These are phyloP conservation scores for Lacerta agilis DNA, from an alignment of 2,797 vertebrate species.

Conservation along the genomic window DNA sequence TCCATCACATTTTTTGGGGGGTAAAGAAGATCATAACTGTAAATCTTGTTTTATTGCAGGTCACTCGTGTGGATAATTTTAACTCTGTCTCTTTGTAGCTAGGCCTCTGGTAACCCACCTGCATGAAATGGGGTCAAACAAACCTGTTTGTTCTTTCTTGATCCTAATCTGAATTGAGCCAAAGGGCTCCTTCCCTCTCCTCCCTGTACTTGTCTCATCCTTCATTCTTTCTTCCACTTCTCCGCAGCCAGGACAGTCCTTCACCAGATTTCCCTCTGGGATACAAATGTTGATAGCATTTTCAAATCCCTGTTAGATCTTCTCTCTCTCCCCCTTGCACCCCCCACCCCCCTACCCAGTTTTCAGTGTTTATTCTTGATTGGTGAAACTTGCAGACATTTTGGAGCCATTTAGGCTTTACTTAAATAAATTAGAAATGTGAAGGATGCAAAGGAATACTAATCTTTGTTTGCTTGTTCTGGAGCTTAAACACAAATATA, in stretches of 20 bases:
- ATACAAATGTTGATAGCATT: conserved; percentile 62
- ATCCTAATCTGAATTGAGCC: conserved; percentile 75
- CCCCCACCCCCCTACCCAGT: conserved; percentile 11
- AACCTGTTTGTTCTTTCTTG: conserved; percentile 72
- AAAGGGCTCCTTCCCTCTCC: conserved; percentile 36
- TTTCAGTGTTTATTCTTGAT: conserved; percentile 52
- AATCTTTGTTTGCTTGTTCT: conserved; percentile 29
- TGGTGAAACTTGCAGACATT: conserved; percentile 55
- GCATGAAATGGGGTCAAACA: conserved; percentile 32
- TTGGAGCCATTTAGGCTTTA: conserved; percentile 50
- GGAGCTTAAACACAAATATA: background rate
- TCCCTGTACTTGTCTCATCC: conserved; percentile 31
- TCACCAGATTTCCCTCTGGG: conserved; percentile 56
- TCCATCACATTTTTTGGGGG: conserved; percentile 40
- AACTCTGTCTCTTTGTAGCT: conserved; percentile 17
- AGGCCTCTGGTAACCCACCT: conserved; percentile 38
- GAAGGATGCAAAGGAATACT: conserved; percentile 34
- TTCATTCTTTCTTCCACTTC: conserved; percentile 3
- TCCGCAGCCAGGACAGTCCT: background rate
- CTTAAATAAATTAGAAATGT: conserved; percentile 24
- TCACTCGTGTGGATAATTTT: conserved; percentile 32
- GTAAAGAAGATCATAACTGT: background rate
- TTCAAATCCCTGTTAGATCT: conserved; percentile 43
- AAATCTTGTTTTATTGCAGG: conserved; percentile 20
- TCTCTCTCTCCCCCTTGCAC: conserved; percentile 3